phyloP scores from a whole-genome alignment of 2,797 vertebrate species.

The Schizothorax lantsangensis region DNA sequence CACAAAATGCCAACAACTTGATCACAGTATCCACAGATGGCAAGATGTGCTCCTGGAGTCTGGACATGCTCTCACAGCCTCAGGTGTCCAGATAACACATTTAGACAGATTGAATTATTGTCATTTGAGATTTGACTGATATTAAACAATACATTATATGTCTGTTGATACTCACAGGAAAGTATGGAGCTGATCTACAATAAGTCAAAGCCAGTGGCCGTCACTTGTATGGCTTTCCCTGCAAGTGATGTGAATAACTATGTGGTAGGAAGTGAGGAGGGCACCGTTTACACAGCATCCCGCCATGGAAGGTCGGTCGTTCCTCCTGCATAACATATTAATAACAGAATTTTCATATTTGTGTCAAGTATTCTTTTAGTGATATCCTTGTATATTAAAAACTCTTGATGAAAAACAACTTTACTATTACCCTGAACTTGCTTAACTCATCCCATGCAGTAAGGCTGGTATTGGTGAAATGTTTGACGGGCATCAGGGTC shows the following conservation, averaged over 20 bases:
- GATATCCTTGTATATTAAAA: not conserved
- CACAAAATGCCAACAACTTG: slow-evolving; percentile 89
- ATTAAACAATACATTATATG: not conserved
- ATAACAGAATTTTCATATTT: not conserved
- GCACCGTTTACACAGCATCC: slow-evolving; percentile 87
- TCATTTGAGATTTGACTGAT: not conserved
- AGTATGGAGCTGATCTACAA: slow-evolving; percentile 90
- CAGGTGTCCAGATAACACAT: slow-evolving; percentile 76
- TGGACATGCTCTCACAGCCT: slow-evolving; percentile 90
- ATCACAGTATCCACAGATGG: slow-evolving; percentile 90
- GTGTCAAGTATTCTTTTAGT: not conserved
- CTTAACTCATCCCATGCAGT: slow-evolving; percentile 68
- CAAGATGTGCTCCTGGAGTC: slow-evolving; percentile 91
- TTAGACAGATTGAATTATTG: not conserved
- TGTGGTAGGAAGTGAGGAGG: slow-evolving; percentile 89
- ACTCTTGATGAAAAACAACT: not conserved
- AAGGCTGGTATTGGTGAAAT: slow-evolving; percentile 88
- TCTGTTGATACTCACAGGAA: slow-evolving; percentile 73
- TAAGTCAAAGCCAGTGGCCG: slow-evolving; percentile 87
- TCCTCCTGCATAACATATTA: not conserved
- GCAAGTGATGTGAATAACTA: slow-evolving; percentile 90
- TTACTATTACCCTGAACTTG: not conserved
- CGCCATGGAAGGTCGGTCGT: slow-evolving; percentile 85
- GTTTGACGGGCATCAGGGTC: slow-evolving; percentile 89
- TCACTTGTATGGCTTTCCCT: slow-evolving; percentile 91